Evolutionary conservation across 2,888 invertebrate species (phyloP).

Genomic region (Oxycera nigricornis): DNA sequence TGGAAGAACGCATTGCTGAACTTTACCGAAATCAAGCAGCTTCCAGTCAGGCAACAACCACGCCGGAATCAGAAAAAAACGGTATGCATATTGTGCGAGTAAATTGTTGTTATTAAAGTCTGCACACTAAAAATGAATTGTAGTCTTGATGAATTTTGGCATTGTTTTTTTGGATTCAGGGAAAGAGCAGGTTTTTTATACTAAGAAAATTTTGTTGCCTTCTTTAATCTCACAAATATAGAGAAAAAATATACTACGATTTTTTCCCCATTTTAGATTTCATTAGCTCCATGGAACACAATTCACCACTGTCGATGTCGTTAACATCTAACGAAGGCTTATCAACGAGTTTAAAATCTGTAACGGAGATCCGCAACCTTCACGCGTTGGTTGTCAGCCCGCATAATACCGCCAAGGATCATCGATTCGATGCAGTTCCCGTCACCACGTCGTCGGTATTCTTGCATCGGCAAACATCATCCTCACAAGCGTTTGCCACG

Average conservation of each 20-base stretch:
- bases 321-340: slow-evolving; percentile 68
- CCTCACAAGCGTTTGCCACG: slow-evolving; percentile 4
- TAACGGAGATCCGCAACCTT: slow-evolving; percentile 68
- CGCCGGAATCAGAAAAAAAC: slow-evolving; percentile 61
- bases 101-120: neutral
- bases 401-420: slow-evolving; percentile 42
- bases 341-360: slow-evolving; percentile 61
- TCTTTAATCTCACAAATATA: no score
- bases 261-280: slow-evolving; percentile 57
- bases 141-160: no score
- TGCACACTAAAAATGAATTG: no score
- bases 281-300: slow-evolving; percentile 64
- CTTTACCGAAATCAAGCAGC: slow-evolving; percentile 62
- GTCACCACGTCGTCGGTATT: slow-evolving; percentile 22
- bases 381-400: slow-evolving; percentile 61
- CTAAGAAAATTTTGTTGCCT: no score
- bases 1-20: slow-evolving; percentile 67
- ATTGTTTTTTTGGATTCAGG: no score
- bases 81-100: no score
- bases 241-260: no score
- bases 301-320: slow-evolving; percentile 70
- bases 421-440: neutral
- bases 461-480: neutral
- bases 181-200: no score
- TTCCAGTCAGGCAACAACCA: slow-evolving; percentile 54